Evolutionary conservation across 2,888 invertebrate genomes (phyloP).

Genomic region (Oscheius sp.): DNA sequence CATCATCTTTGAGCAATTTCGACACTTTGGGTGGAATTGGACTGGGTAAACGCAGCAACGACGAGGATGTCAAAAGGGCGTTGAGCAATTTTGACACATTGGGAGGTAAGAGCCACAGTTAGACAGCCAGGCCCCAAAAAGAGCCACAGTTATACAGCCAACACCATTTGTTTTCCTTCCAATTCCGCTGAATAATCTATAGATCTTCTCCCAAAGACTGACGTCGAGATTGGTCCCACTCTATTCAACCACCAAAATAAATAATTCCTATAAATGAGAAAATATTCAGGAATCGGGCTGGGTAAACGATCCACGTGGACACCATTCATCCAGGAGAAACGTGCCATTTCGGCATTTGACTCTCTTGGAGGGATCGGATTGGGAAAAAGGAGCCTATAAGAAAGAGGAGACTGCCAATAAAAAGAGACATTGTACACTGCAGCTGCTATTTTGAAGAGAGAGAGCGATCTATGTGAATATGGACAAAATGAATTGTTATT

Average conservation of each 20-base stretch:
- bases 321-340: slow-evolving; percentile 8
- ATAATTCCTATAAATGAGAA: neutral
- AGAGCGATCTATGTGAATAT: too few species aligned
- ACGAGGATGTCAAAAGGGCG: slow-evolving; percentile 18
- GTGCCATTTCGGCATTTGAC: slow-evolving; percentile 27
- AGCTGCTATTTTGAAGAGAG: too few species aligned
- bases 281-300: slow-evolving; percentile 31
- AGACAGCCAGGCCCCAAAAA: too few species aligned
- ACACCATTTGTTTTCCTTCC: too few species aligned
- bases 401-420: neutral
- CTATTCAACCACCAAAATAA: neutral
- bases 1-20: slow-evolving; percentile 14
- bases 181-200: neutral
- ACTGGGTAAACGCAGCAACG: slow-evolving; percentile 25
- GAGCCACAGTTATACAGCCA: too few species aligned
- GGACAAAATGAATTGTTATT: too few species aligned
- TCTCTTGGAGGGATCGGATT: slow-evolving; percentile 30
- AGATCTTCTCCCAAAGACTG: neutral
- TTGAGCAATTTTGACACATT: slow-evolving; percentile 27
- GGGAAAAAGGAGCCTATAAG: slow-evolving; percentile 20
- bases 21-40: slow-evolving; percentile 35
- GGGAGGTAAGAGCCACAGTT: slow-evolving; percentile 12
- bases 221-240: neutral
- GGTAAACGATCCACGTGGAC: slow-evolving; percentile 24
- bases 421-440: neutral